Evolutionary conservation across 2,888 invertebrate species (phyloP).

Genomic region (Megamerina dolium): DNA sequence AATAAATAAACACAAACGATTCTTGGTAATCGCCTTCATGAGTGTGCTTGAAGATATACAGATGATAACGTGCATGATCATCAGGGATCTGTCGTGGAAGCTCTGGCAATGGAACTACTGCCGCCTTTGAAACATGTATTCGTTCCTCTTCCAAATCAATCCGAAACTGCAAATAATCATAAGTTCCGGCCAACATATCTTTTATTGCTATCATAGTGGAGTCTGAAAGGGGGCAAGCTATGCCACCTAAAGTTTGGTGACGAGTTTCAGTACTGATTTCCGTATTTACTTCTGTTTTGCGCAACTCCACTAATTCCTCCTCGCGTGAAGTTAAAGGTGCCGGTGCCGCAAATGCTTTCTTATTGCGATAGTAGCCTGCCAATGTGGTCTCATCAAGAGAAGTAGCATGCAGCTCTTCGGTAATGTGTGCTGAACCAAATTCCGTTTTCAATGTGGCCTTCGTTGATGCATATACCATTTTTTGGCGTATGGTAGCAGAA

Average conservation of each 20-base stretch:
- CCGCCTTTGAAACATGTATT: constrained; percentile 74
- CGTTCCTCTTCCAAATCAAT: constrained; percentile 61
- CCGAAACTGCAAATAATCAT: constrained; percentile 78
- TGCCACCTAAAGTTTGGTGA: constrained; percentile 85
- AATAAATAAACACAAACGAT: constrained; percentile 91
- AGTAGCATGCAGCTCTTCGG: constrained; percentile 91
- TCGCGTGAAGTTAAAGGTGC: constrained; percentile 86
- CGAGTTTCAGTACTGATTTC: constrained; percentile 76
- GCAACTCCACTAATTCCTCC: constrained; percentile 75
- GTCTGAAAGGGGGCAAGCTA: constrained; percentile 82
- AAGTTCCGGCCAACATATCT: constrained; percentile 65
- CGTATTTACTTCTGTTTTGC: constrained; percentile 64
- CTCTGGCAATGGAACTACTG: constrained; percentile 58
- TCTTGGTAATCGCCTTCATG: constrained; percentile 88
- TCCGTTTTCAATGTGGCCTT: constrained; percentile 88
- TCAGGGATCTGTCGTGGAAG: constrained; percentile 75
- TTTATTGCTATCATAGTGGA: constrained; percentile 69
- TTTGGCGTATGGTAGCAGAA: constrained; percentile 68
- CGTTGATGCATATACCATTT: constrained; percentile 28
- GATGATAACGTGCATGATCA: constrained; percentile 75
- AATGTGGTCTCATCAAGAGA: constrained; percentile 73
- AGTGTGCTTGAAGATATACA: constrained; percentile 78
- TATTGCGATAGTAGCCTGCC: constrained; percentile 74
- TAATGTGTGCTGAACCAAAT: constrained; percentile 90
- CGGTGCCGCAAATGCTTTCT: constrained; percentile 71